Evolutionary conservation across 1,140 invertebrate genomes (phyloP).

Genomic region (Maniola jurtina): DNA sequence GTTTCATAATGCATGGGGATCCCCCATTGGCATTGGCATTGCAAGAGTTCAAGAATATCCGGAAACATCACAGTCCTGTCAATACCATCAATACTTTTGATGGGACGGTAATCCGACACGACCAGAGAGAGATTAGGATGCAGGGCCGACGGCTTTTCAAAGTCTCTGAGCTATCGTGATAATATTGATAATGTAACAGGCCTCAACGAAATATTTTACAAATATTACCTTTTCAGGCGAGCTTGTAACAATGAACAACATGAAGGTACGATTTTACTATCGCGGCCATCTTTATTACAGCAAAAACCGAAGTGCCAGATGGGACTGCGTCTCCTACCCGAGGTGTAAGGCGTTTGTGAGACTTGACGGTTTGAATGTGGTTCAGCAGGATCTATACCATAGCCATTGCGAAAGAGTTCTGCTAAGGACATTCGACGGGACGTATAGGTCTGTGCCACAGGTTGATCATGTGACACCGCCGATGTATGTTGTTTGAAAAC

Average conservation of each 20-base stretch:
- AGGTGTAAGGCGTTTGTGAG: constrained; percentile 32
- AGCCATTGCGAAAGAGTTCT: constrained; percentile 16
- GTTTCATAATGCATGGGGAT: too few relatives aligned
- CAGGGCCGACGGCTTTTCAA: too few relatives aligned
- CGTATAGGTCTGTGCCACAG: background rate
- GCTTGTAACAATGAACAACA: constrained; percentile 30
- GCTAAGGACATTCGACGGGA: constrained; percentile 2
- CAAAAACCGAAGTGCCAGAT: constrained; percentile 34
- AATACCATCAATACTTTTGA: too few relatives aligned
- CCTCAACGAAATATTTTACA: background rate
- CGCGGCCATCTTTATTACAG: constrained; percentile 36
- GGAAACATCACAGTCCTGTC: too few relatives aligned
- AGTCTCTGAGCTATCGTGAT: too few relatives aligned
- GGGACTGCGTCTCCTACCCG: constrained; percentile 39
- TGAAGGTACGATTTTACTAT: constrained; percentile 30
- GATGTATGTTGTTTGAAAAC: background rate
- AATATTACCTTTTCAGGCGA: constrained; percentile 30
- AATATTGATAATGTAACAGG: too few relatives aligned
- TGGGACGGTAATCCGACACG: too few relatives aligned
- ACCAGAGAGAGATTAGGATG: too few relatives aligned
- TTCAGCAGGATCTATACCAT: constrained; percentile 1
- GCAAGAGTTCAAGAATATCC: too few relatives aligned
- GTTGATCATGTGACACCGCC: background rate
- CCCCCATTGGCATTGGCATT: too few relatives aligned
- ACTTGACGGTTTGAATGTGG: constrained; percentile 1